These are phyloP conservation scores for Panorpa germanica DNA, from an alignment of 2,888 invertebrate species.

Conservation along the genomic window DNA sequence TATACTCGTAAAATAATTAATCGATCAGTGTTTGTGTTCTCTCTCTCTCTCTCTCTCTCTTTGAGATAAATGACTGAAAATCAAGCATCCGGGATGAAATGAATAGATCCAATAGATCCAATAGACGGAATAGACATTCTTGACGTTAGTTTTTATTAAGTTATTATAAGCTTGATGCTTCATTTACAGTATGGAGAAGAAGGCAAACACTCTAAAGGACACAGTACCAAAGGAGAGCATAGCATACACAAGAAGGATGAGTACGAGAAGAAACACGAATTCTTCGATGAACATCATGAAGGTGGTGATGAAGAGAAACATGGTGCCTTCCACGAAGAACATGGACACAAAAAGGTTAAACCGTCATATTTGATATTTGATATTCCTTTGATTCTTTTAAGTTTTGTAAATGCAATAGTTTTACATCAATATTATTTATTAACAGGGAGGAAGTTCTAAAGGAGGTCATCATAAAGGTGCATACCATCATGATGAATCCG, in stretches of 20 bases:
- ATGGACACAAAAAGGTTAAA: constrained; percentile 25
- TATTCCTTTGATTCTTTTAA: too few species aligned
- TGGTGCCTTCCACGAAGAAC: constrained; percentile 36
- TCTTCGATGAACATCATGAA: constrained; percentile 55
- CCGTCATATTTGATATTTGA: too few species aligned
- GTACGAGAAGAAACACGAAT: constrained; percentile 54
- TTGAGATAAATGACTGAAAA: too few species aligned
- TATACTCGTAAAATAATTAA: too few species aligned
- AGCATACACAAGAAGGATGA: constrained; percentile 58
- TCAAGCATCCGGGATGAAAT: too few species aligned
- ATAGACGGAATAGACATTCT: too few species aligned
- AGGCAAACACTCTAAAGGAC: constrained; percentile 51
- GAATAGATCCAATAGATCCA: too few species aligned
- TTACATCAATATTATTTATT: constrained; percentile 11
- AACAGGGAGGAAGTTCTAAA: constrained; percentile 37
- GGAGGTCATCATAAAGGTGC: constrained; percentile 29
- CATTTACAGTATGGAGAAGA: constrained; percentile 33
- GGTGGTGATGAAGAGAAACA: constrained; percentile 44
- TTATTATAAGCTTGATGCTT: too few species aligned
- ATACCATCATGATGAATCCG: constrained; percentile 30
- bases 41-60: too few species aligned
- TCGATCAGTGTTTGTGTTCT: too few species aligned
- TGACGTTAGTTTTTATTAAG: too few species aligned
- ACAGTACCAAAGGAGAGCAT: constrained; percentile 56
- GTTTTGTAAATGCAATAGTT: too few species aligned